Evolutionary conservation across 2,113 vertebrate species (phyloP), one percentile per base, ranked within the genome.

Genomic region (Dascyllus trimaculatus): DNA sequence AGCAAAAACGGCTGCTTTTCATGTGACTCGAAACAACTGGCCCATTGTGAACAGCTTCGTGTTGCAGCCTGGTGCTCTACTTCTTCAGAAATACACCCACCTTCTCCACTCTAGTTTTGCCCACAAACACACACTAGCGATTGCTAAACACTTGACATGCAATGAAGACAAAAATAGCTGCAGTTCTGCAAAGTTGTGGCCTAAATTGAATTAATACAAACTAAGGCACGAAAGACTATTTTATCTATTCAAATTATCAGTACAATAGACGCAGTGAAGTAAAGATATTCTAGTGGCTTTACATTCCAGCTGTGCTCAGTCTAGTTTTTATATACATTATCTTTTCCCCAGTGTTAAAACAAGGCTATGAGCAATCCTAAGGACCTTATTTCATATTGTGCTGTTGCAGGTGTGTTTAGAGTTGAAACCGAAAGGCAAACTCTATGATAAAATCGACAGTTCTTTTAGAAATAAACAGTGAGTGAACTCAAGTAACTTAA

Each of bases 21-120:
- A 84, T 54, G 65, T 13, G 29, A 38, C 51, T 48, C 38, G 32
- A 60, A 72, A 86, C 84, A 90, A 86, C 40, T 3, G 15, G 22
- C 9, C 26, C 81, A 72, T 79, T 85, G 76, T 75, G 64, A 51
- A 25, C 0, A 24, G 78, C 43, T 52, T 66, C 11, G 11, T 25
- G 54, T 48, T 62, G 72, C 72, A 77, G 54, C 29, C 45, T 21
- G 57, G 40, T 13, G 68, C 59, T 40, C 59, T 52, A 60, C 32
- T 75, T 67, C 46, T 69, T 73, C 18, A 54, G 22, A 43, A 77
- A 35, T 4, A 9, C 25, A 17, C 26, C 40, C 64, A 0, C 58
- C 61, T 38, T 46, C 38, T 6, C 17, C 49, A 14, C 51, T 48
- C 38, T 9, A 5, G 9, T 51, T 38, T 45, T 64, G 35, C 66